Percentiles rank a stretch among this genome's conserved stretches.
Evolutionary conservation across 2,888 invertebrate species (phyloP).

Genomic region (Nowickia ferox): DNA sequence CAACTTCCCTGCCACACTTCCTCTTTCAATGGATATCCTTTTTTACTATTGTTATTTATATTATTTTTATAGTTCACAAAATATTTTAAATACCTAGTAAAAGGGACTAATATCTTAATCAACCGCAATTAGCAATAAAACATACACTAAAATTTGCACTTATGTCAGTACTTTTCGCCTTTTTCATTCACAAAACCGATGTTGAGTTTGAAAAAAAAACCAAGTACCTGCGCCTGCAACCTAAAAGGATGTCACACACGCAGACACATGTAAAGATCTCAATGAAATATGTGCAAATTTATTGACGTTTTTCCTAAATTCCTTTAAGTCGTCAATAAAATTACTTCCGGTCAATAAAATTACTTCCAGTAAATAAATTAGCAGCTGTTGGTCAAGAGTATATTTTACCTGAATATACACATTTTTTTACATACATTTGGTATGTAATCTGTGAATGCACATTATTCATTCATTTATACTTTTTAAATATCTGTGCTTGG

Average conservation of each 20-base stretch:
- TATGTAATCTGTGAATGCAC: too few species aligned
- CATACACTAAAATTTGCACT: slow-evolving; percentile 50
- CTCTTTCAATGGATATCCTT: slow-evolving; percentile 22
- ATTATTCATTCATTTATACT: too few species aligned
- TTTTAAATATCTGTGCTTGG: too few species aligned
- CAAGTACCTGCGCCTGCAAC: neutral
- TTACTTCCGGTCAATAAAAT: neutral
- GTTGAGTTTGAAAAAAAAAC: neutral
- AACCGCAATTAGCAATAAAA: slow-evolving; percentile 74
- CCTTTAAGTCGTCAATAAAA: too few species aligned
- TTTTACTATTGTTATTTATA: neutral
- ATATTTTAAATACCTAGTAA: slow-evolving; percentile 16
- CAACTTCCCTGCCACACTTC: neutral
- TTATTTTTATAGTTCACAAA: neutral
- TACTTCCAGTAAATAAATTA: neutral
- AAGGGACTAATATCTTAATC: slow-evolving; percentile 76
- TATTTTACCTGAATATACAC: too few species aligned
- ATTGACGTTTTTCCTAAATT: neutral
- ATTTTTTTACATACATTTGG: too few species aligned
- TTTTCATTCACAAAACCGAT: neutral
- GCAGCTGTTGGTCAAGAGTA: too few species aligned
- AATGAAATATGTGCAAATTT: slow-evolving; percentile 41
- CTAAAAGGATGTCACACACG: neutral
- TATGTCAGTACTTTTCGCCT: neutral
- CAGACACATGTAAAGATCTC: slow-evolving; percentile 22